These are phyloP conservation scores for Notiomystis cincta DNA, from an alignment of 2,113 vertebrate genomes.

Conservation along the genomic window DNA sequence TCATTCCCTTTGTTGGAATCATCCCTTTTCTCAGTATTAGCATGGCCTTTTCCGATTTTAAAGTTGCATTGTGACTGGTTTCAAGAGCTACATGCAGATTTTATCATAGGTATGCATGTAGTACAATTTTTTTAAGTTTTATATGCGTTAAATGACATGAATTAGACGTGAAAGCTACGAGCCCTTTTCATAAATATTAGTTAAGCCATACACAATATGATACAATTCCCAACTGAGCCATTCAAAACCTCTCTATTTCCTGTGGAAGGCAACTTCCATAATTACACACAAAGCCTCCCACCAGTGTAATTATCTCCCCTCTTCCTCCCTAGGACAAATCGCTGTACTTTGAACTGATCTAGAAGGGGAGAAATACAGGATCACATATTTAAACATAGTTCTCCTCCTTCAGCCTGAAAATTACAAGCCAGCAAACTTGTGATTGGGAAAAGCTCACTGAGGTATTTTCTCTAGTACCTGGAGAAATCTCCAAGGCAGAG, in stretches of 20 bases:
- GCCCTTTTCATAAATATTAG: neutral
- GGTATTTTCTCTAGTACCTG: neutral
- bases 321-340: neutral
- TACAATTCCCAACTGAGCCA: neutral
- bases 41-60: neutral
- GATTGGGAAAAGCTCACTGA: neutral
- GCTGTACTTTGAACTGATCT: neutral
- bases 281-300: neutral
- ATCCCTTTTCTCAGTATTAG: neutral
- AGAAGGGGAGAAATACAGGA: neutral
- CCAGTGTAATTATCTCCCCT: neutral
- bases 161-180: neutral
- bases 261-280: neutral
- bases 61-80: neutral
- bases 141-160: neutral
- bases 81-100: neutral
- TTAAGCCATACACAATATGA: neutral
- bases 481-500: neutral
- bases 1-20: neutral
- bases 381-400: neutral
- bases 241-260: neutral
- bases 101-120: fast-evolving
- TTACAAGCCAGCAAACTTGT: neutral
- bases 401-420: neutral
- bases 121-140: neutral